Evolutionary conservation across 2,888 invertebrate genomes (phyloP).

Genomic region (Diadromus collaris): DNA sequence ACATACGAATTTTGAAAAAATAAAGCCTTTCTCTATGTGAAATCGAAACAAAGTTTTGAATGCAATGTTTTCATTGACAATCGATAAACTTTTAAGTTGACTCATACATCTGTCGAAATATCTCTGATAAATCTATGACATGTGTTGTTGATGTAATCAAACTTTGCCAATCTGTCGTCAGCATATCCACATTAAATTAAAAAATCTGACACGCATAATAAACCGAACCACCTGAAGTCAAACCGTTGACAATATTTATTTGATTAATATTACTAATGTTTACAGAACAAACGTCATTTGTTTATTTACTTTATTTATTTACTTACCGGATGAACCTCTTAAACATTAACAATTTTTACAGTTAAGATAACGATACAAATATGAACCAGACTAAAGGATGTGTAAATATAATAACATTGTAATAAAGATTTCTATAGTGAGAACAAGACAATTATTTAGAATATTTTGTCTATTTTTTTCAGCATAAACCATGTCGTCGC

Average conservation of each 20-base stretch:
- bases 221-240: neutral
- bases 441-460: neutral
- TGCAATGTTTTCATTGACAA: neutral
- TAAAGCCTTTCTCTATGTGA: neutral
- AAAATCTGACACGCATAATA: neutral
- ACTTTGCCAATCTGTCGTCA: neutral
- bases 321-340: no score
- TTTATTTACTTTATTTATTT: no score
- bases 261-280: no score
- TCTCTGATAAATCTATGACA: neutral
- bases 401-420: no score
- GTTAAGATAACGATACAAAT: no score
- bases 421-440: no score
- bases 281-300: no score
- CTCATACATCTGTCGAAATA: neutral
- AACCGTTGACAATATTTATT: neutral
- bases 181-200: neutral
- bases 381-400: no score
- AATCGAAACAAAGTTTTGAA: neutral
- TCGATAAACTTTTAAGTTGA: neutral
- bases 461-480: neutral
- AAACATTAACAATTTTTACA: no score
- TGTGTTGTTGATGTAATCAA: neutral
- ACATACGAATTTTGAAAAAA: neutral
- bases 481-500: slow-evolving; percentile 78